These are phyloP conservation scores for Caenorhabditis zanzibari DNA, from an alignment of 2,888 invertebrate genomes.

Conservation along the genomic window DNA sequence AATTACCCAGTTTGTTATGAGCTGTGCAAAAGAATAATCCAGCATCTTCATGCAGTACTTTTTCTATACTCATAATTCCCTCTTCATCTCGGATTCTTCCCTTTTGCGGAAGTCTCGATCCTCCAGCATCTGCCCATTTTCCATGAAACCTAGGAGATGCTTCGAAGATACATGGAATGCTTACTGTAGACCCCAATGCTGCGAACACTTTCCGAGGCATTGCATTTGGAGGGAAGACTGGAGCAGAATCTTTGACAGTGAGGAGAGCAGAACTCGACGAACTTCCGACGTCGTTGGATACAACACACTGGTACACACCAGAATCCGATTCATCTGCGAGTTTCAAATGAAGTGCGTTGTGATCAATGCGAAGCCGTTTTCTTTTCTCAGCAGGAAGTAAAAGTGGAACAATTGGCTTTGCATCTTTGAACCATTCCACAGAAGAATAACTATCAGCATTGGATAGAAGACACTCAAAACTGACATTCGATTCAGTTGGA, in stretches of 20 bases:
- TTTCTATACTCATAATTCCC: constrained; percentile 71
- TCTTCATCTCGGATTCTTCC: constrained; percentile 71
- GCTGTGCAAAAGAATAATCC: constrained; percentile 81
- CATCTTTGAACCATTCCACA: constrained; percentile 75
- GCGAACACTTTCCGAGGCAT: constrained; percentile 79
- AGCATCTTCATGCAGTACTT: constrained; percentile 73
- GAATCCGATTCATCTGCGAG: constrained; percentile 72
- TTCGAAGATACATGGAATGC: constrained; percentile 79
- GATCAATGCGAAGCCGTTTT: constrained; percentile 70
- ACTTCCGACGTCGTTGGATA: constrained; percentile 71
- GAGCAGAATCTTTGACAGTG: constrained; percentile 74
- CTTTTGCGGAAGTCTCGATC: constrained; percentile 56
- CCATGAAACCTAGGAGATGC: constrained; percentile 76
- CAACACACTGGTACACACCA: constrained; percentile 78
- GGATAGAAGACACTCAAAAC: constrained; percentile 75
- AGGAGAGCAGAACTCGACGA: constrained; percentile 74
- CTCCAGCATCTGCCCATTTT: constrained; percentile 76
- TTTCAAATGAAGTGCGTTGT: constrained; percentile 72
- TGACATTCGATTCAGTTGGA: constrained; percentile 69
- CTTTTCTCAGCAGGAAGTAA: constrained; percentile 76
- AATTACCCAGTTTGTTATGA: constrained; percentile 77
- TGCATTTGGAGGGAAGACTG: constrained; percentile 78
- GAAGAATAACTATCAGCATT: constrained; percentile 67
- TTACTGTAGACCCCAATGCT: constrained; percentile 73
- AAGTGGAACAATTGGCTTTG: constrained; percentile 75